phyloP scores from a whole-genome alignment of 2,797 vertebrate species.

The Mergus octosetaceus region DNA sequence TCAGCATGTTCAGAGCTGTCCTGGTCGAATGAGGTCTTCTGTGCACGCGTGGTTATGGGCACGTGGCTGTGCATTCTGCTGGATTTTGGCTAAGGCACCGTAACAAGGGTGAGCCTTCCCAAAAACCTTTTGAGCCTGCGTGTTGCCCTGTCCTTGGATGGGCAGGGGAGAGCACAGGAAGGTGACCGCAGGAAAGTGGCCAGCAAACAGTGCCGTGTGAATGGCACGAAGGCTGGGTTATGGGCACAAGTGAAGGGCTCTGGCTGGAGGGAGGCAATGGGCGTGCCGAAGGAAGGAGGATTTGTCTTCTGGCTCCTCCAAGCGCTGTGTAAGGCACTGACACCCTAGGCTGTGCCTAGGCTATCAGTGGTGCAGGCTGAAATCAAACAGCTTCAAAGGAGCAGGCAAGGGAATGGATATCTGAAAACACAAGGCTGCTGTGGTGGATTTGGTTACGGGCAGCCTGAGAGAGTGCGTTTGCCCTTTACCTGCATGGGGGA shows the following conservation, averaged over 20 bases:
- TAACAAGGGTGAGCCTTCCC: not conserved
- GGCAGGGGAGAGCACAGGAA: accelerated
- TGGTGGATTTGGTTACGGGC: not conserved
- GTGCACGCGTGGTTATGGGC: not conserved
- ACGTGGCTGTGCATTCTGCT: not conserved
- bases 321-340: not conserved
- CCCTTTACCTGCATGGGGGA: not conserved
- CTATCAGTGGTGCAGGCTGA: not conserved
- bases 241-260: not conserved
- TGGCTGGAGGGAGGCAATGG: not conserved
- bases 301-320: not conserved
- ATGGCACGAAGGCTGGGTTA: not conserved
- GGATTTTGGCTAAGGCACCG: not conserved
- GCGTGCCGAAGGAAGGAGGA: not conserved
- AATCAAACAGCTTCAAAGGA: not conserved
- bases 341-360: not conserved
- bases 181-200: not conserved
- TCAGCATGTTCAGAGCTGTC: not conserved
- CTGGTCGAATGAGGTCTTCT: not conserved
- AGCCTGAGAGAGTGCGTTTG: not conserved
- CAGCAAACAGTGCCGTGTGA: not conserved
- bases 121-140: not conserved
- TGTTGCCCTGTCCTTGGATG: not conserved
- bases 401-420: not conserved
- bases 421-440: not conserved